Percentiles rank a stretch among this genome's conserved stretches.
phyloP scores from a whole-genome alignment of 1,140 invertebrate species.

The Megalonaias nervosa region DNA sequence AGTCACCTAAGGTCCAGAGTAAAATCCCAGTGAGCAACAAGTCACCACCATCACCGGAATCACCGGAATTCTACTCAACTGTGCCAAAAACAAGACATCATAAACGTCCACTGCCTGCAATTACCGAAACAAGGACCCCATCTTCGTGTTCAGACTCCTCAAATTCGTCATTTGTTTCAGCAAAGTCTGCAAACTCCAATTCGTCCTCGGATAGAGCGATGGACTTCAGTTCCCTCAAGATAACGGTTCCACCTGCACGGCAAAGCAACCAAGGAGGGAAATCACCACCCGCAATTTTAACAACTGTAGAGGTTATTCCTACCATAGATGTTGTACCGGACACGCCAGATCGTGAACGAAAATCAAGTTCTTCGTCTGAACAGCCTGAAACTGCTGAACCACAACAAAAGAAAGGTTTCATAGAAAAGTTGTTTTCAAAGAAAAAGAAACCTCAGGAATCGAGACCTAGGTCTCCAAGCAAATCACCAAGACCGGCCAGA shows the following conservation, averaged over 20 bases:
- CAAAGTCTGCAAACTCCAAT: neutral
- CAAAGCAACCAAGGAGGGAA: conserved; percentile 1
- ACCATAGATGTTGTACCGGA: conserved; percentile 9
- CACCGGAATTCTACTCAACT: conserved; percentile 32
- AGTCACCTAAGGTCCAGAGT: conserved; percentile 7
- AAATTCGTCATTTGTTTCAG: conserved; percentile 9
- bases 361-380: conserved; percentile 35
- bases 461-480: conserved; percentile 31
- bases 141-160: conserved; percentile 53
- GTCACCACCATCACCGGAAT: neutral
- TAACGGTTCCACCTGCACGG: conserved; percentile 17
- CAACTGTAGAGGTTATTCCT: conserved; percentile 18
- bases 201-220: conserved; percentile 21
- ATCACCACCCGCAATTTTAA: neutral
- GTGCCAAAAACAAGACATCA: conserved; percentile 36
- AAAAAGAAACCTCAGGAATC: conserved; percentile 53
- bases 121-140: conserved; percentile 54
- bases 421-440: conserved; percentile 61
- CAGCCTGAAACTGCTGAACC: conserved; percentile 27
- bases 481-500: conserved; percentile 29
- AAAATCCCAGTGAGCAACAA: conserved; percentile 4
- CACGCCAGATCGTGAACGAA: conserved; percentile 10
- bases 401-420: conserved; percentile 54
- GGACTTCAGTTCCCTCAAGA: conserved; percentile 28
- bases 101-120: conserved; percentile 49